Evolutionary conservation across 2,888 invertebrate species (phyloP).

Genomic region (Ashinkailepas kermadecensis): DNA sequence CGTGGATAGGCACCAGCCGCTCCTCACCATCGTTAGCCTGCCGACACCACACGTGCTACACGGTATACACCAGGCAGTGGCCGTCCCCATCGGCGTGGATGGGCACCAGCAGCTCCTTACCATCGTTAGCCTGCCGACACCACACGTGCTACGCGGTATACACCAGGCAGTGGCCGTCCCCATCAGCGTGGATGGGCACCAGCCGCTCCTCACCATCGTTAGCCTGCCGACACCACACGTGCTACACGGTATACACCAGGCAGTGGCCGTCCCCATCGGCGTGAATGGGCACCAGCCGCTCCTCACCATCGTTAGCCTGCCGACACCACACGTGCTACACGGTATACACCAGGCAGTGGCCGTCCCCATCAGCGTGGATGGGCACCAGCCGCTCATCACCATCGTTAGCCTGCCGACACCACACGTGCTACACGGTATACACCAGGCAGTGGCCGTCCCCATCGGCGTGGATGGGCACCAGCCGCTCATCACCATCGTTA

Average conservation of each 20-base stretch:
- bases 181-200: conserved; percentile 47
- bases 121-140: too few relatives aligned
- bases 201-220: too few relatives aligned
- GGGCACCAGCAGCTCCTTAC: too few relatives aligned
- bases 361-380: conserved; percentile 47
- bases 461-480: conserved; percentile 46
- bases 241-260: conserved; percentile 45
- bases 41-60: too few relatives aligned
- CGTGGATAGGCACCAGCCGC: too few relatives aligned
- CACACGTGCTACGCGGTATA: too few relatives aligned
- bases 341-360: conserved; percentile 47
- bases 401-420: conserved; percentile 22
- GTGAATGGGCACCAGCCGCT: too few relatives aligned
- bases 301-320: too few relatives aligned
- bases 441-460: conserved; percentile 48
- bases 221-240: too few relatives aligned
- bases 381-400: too few relatives aligned
- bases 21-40: too few relatives aligned
- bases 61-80: conserved; percentile 46
- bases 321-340: conserved; percentile 32
- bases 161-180: conserved; percentile 47
- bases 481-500: too few relatives aligned
- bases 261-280: conserved; percentile 48
- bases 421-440: conserved; percentile 40
- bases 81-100: conserved; percentile 48